A percentile compares a stretch with the other conserved stretches of the same genome.
Conservation (phyloP, 1,140 invertebrate genomes). For the Telenomus remus region DNA sequence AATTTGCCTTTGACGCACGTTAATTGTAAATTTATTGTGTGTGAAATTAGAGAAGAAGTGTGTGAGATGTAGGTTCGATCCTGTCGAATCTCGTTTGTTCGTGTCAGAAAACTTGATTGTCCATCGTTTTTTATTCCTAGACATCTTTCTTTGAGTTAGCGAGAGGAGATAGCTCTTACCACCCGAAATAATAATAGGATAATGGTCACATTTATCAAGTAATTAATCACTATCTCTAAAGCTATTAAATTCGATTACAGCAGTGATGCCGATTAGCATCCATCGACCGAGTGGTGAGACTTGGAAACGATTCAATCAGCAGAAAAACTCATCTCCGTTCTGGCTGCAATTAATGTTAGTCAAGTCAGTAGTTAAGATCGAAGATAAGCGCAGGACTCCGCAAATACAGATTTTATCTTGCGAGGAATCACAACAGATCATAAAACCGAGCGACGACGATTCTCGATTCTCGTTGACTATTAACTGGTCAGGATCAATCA, state of each 20-base stretch:
- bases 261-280: conserved; percentile 13
- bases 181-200: background rate
- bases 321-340: conserved; percentile 11
- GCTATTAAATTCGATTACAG: conserved; percentile 21
- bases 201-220: conserved; percentile 12
- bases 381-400: conserved; percentile 30
- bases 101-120: too few relatives aligned
- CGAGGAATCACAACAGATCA: conserved; percentile 45
- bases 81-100: too few relatives aligned
- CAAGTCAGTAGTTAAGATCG: conserved; percentile 46
- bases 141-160: too few relatives aligned
- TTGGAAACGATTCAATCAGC: conserved; percentile 43
- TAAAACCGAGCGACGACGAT: conserved; percentile 35
- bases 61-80: too few relatives aligned
- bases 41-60: too few relatives aligned
- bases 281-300: conserved; percentile 9
- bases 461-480: conserved; percentile 8
- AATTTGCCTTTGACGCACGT: background rate
- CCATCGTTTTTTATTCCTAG: too few relatives aligned
- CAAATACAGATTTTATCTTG: conserved; percentile 40
- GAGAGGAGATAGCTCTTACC: too few relatives aligned
- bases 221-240: conserved; percentile 25
- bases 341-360: conserved; percentile 39
- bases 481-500: conserved; percentile 15
- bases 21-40: too few relatives aligned